Percentiles rank a stretch among this genome's conserved stretches.
Conservation (phyloP, 2,888 invertebrate species). For the Cloeon dipterum region DNA sequence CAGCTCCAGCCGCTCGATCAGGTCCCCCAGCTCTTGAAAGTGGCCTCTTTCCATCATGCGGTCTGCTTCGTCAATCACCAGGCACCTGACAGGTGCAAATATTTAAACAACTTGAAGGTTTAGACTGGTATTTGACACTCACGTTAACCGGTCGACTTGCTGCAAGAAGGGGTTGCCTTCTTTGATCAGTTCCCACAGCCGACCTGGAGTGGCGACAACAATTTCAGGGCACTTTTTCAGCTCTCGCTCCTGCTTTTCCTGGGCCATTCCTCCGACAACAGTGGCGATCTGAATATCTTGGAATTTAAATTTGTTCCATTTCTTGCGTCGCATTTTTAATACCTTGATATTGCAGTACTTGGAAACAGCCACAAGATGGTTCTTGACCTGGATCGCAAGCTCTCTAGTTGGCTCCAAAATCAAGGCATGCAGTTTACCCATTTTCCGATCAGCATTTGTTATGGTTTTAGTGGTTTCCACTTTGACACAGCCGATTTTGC, state of each 20-base stretch:
- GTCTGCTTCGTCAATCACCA: constrained; percentile 96
- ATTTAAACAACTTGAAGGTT: constrained; percentile 1
- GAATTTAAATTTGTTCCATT: not conserved
- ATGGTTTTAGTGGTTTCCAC: constrained; percentile 16
- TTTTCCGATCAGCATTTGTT: constrained; percentile 14
- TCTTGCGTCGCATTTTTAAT: constrained; percentile 6
- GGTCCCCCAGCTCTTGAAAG: constrained; percentile 68
- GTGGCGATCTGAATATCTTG: constrained; percentile 53
- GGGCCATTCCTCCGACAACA: constrained; percentile 83
- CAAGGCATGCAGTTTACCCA: constrained; percentile 39
- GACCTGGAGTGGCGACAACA: constrained; percentile 89
- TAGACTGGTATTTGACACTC: constrained; percentile 7
- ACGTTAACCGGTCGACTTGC: constrained; percentile 46
- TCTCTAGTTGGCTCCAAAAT: constrained; percentile 92
- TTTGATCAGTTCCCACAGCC: constrained; percentile 81
- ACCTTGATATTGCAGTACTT: constrained; percentile 53
- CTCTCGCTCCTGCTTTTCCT: constrained; percentile 80
- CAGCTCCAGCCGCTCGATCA: constrained; percentile 55
- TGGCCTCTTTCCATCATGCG: constrained; percentile 94
- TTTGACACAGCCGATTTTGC: constrained; percentile 32
- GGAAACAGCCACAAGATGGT: constrained; percentile 56
- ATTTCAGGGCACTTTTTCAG: constrained; percentile 69
- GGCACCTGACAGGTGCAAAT: constrained; percentile 31
- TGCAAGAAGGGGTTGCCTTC: constrained; percentile 54
- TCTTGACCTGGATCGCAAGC: constrained; percentile 79